phyloP scores from a whole-genome alignment of 2,113 vertebrate species.

The Trichomycterus rosablanca region DNA sequence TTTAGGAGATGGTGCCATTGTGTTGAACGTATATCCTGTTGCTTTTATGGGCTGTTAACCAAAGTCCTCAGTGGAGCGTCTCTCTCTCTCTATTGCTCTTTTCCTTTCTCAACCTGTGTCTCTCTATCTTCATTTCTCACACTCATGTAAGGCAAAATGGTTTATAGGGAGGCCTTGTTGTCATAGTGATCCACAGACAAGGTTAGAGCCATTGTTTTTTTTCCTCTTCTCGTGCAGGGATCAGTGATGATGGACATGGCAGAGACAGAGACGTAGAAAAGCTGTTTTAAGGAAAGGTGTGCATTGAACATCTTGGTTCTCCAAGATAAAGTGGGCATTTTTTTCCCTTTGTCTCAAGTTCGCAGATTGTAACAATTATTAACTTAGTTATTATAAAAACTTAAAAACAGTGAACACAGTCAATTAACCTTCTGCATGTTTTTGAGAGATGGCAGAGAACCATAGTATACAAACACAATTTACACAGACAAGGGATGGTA shows the following conservation, averaged over 20 bases:
- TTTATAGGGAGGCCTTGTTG: constrained; percentile 61
- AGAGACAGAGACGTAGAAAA: not conserved
- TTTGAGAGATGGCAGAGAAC: too few relatives aligned
- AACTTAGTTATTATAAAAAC: too few relatives aligned
- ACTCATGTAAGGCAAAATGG: constrained; percentile 47
- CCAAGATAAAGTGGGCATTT: too few relatives aligned
- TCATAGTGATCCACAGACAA: constrained; percentile 63
- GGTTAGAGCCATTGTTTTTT: constrained; percentile 62
- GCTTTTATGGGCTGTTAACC: constrained; percentile 28
- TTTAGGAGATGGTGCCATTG: constrained; percentile 15
- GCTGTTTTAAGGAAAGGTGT: not conserved
- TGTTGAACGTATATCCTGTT: constrained; percentile 27
- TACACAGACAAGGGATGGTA: too few relatives aligned
- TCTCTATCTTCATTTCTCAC: constrained; percentile 5
- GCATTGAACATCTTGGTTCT: constrained; percentile 7
- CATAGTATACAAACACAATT: too few relatives aligned
- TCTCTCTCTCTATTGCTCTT: constrained; percentile 2
- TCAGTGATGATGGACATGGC: constrained; percentile 32
- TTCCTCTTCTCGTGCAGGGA: constrained; percentile 7
- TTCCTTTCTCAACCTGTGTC: not conserved
- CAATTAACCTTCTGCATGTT: too few relatives aligned
- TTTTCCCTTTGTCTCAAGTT: too few relatives aligned
- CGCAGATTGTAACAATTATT: too few relatives aligned
- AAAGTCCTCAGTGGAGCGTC: constrained; percentile 2
- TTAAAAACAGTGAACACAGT: too few relatives aligned